Evolutionary conservation across 2,113 vertebrate species (phyloP).

Genomic region (Marmota flaviventris): DNA sequence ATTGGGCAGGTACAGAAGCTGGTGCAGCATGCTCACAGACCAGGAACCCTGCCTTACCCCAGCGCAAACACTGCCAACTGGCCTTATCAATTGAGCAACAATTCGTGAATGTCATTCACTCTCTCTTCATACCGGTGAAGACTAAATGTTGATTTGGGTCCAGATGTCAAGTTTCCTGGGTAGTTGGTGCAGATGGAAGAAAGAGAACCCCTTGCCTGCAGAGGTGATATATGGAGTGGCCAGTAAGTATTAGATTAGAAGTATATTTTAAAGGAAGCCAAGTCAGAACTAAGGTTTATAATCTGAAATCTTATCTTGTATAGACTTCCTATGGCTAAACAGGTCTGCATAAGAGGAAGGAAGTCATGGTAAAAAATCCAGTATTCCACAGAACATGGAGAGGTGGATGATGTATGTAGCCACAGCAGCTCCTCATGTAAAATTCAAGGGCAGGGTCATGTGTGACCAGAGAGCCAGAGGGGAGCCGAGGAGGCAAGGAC

Average conservation of each 20-base stretch:
- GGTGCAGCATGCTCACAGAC: not conserved
- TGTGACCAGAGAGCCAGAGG: not conserved
- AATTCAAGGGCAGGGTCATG: not conserved
- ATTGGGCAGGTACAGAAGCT: not conserved
- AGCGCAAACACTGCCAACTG: not conserved
- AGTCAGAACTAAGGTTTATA: not conserved
- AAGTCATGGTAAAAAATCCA: not conserved
- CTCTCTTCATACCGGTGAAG: not conserved
- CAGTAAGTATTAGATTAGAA: slow-evolving; percentile 23
- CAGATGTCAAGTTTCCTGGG: not conserved
- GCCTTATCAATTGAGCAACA: not conserved
- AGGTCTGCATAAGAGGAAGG: not conserved
- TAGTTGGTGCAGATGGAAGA: not conserved
- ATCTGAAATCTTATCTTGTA: not conserved
- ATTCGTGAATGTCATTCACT: not conserved
- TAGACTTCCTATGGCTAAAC: not conserved
- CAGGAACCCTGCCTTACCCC: not conserved
- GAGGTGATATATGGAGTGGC: not conserved
- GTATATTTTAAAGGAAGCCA: not conserved
- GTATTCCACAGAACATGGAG: not conserved
- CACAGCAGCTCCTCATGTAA: not conserved
- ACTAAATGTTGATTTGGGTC: not conserved
- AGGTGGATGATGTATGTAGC: not conserved
- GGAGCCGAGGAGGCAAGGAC: not conserved
- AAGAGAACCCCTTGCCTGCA: not conserved